phyloP scores from a whole-genome alignment of 2,888 invertebrate species.

The Teleiodes luculella region DNA sequence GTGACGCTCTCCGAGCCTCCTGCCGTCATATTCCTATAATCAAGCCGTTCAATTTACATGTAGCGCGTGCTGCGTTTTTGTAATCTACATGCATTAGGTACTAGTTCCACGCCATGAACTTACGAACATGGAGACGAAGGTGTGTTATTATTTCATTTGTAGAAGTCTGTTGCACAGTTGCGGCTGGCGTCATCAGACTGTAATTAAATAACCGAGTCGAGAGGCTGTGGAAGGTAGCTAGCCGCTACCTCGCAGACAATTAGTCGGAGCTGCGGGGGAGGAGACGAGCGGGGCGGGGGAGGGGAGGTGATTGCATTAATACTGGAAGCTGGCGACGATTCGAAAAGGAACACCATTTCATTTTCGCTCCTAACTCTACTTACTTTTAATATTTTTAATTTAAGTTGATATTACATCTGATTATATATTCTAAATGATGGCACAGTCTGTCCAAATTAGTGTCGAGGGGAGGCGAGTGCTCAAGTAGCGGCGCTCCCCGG shows the following conservation, averaged over 20 bases:
- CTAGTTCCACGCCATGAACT: neutral
- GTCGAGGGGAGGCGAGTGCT: neutral
- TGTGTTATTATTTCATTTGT: neutral
- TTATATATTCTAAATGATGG: neutral
- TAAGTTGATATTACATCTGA: neutral
- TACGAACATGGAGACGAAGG: neutral
- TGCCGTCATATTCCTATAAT: neutral
- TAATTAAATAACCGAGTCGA: neutral
- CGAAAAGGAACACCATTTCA: neutral
- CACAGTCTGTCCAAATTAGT: neutral
- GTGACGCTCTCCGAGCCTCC: neutral
- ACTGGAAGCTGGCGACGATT: neutral
- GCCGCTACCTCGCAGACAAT: neutral
- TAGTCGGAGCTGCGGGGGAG: neutral
- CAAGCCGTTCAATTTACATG: neutral
- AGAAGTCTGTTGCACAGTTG: neutral
- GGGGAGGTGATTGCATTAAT: neutral
- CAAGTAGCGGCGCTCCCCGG: neutral
- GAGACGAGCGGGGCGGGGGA: neutral
- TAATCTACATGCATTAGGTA: neutral
- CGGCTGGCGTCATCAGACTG: neutral
- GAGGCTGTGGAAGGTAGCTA: conserved; percentile 4
- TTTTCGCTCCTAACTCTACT: neutral
- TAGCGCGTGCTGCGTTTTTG: neutral
- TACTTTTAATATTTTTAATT: neutral